Percentiles rank a stretch among this genome's conserved stretches.
These are phyloP conservation scores for Drosophila pseudotakahashii DNA, from an alignment of 2,888 invertebrate species.

Conservation along the genomic window DNA sequence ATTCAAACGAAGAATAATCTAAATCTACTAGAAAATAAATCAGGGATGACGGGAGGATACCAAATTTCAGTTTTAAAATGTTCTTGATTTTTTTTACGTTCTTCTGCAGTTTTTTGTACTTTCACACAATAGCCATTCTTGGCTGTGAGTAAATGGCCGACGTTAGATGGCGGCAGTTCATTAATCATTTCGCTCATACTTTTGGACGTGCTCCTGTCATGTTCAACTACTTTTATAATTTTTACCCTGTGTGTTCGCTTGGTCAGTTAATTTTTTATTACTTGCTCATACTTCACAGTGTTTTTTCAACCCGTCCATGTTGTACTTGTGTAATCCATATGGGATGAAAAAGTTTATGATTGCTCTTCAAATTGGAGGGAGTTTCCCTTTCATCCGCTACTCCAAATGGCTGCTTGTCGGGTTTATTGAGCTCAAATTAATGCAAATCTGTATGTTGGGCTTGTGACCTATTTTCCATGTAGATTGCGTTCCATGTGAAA, in stretches of 20 bases:
- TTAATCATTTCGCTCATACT: conserved; percentile 63
- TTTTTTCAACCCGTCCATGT: neutral
- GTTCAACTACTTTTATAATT: conserved; percentile 78
- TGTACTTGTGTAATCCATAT: conserved; percentile 26
- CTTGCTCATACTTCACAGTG: neutral
- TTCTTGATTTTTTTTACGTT: neutral
- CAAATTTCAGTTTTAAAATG: neutral
- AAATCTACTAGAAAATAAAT: too few species aligned
- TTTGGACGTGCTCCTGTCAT: conserved; percentile 69
- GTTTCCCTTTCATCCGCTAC: conserved; percentile 25
- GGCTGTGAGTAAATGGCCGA: conserved; percentile 23
- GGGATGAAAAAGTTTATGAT: conserved; percentile 22
- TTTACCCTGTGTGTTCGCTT: conserved; percentile 48
- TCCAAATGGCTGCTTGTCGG: conserved; percentile 35
- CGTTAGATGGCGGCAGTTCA: conserved; percentile 49
- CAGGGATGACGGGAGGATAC: too few species aligned
- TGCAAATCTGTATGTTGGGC: conserved; percentile 27
- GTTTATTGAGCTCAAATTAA: conserved; percentile 64
- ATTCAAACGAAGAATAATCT: too few species aligned
- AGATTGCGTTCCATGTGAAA: conserved; percentile 3
- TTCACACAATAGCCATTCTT: conserved; percentile 4
- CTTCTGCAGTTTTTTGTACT: neutral
- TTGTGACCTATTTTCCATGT: conserved; percentile 13
- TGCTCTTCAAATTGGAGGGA: neutral
- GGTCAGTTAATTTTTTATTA: conserved; percentile 61